Evolutionary conservation across 2,888 invertebrate genomes (phyloP).

Genomic region (Homarus gammarus): DNA sequence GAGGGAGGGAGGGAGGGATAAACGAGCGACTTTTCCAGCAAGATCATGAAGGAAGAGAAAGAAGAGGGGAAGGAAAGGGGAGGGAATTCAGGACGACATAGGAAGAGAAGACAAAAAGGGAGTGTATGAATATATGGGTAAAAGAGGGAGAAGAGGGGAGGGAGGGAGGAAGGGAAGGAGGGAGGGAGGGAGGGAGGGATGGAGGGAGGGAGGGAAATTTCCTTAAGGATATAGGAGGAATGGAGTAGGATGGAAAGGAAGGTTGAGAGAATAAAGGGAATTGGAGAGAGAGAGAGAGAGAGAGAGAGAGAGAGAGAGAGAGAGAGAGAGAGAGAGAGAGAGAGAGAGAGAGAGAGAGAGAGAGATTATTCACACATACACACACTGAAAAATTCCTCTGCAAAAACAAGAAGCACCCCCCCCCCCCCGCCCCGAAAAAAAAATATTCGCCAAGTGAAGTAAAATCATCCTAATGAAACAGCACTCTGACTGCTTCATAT

Average conservation of each 20-base stretch:
- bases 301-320: not conserved
- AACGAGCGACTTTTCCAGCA: not conserved
- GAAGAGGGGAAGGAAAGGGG: not conserved
- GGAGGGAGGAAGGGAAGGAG: constrained; percentile 12
- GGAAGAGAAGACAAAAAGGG: not conserved
- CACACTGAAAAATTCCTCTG: too few relatives aligned
- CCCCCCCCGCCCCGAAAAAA: too few relatives aligned
- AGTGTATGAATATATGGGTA: not conserved
- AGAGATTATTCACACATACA: too few relatives aligned
- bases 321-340: not conserved
- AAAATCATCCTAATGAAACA: too few relatives aligned
- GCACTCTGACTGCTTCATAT: too few relatives aligned
- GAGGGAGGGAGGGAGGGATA: not conserved
- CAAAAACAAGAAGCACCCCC: too few relatives aligned
- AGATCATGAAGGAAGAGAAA: not conserved
- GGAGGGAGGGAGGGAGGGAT: not conserved
- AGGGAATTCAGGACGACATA: not conserved
- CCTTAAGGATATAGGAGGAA: not conserved
- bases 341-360: constrained; percentile 23
- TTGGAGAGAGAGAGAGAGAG: not conserved
- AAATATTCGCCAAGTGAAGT: too few relatives aligned
- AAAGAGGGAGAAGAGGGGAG: not conserved
- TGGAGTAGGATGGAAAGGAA: not conserved
- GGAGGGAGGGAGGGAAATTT: constrained; percentile 24
- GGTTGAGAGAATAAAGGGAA: not conserved